phyloP scores from a whole-genome alignment of 1,140 invertebrate species.

The Zaprionus kolodkinae region DNA sequence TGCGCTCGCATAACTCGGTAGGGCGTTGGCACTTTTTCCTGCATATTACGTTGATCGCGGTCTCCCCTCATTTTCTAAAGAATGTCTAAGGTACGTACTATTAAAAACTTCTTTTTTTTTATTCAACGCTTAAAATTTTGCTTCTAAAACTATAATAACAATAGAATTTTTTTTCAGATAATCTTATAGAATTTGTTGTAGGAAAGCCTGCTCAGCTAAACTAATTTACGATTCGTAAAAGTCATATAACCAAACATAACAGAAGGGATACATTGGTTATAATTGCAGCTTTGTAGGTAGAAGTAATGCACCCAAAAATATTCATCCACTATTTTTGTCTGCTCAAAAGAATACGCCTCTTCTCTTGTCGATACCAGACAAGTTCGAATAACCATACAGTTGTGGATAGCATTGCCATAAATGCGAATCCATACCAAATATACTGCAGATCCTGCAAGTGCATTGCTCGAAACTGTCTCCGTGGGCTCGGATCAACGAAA shows the following conservation, averaged over 20 bases:
- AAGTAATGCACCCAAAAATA: too few relatives aligned
- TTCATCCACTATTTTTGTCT: not conserved
- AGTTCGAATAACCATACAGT: slow-evolving; percentile 52
- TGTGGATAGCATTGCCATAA: slow-evolving; percentile 47
- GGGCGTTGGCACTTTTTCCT: not conserved
- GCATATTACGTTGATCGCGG: not conserved
- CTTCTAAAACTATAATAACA: not conserved
- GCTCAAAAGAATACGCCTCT: not conserved
- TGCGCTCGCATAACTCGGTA: slow-evolving; percentile 47
- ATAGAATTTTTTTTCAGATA: not conserved
- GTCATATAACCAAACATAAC: too few relatives aligned
- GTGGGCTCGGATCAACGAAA: slow-evolving; percentile 58
- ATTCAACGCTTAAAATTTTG: not conserved
- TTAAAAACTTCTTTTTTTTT: not conserved
- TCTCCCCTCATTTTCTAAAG: not conserved
- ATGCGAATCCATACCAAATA: slow-evolving; percentile 68
- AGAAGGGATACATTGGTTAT: too few relatives aligned
- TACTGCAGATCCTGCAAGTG: slow-evolving; percentile 68
- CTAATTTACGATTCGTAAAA: not conserved
- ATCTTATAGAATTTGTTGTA: too few relatives aligned
- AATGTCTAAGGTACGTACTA: not conserved
- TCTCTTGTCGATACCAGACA: not conserved
- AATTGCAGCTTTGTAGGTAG: too few relatives aligned
- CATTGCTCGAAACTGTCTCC: slow-evolving; percentile 64
- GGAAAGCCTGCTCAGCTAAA: not conserved